phyloP scores from a whole-genome alignment of 2,797 vertebrate genomes.

The Chrosomus eos region DNA sequence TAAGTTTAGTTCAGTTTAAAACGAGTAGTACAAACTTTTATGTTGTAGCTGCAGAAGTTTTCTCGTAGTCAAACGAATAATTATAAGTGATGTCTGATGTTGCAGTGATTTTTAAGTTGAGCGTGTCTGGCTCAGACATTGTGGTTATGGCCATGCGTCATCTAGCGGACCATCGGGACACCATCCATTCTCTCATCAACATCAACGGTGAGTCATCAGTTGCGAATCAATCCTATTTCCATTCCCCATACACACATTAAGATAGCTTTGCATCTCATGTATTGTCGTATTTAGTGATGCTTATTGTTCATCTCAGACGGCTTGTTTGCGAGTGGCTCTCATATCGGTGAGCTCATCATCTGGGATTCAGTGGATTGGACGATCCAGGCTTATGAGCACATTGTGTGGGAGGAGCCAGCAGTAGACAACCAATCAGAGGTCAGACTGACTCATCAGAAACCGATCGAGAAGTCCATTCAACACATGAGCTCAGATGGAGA shows the following conservation, averaged over 20 bases:
- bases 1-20: not conserved
- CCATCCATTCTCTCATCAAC: slow-evolving; percentile 87
- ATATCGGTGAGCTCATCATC: slow-evolving; percentile 90
- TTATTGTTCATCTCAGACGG: slow-evolving; percentile 72
- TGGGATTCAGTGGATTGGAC: slow-evolving; percentile 91
- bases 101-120: slow-evolving; percentile 90
- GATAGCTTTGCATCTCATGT: not conserved
- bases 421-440: slow-evolving; percentile 81
- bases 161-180: slow-evolving; percentile 89
- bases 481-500: slow-evolving; percentile 88
- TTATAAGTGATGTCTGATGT: not conserved
- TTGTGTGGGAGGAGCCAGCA: slow-evolving; percentile 86
- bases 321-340: slow-evolving; percentile 89
- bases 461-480: slow-evolving; percentile 88
- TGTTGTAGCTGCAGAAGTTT: not conserved
- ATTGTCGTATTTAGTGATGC: not conserved
- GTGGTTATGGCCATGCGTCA: slow-evolving; percentile 80
- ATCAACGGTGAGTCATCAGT: slow-evolving; percentile 81
- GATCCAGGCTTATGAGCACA: slow-evolving; percentile 83
- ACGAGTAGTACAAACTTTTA: not conserved
- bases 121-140: slow-evolving; percentile 66
- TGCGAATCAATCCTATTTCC: not conserved
- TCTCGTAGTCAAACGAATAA: not conserved
- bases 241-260: not conserved
- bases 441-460: slow-evolving; percentile 80